Percentiles rank a stretch among this genome's conserved stretches.
phyloP scores from a whole-genome alignment of 2,888 invertebrate genomes.

The Mongoloraphidia duomilia region DNA sequence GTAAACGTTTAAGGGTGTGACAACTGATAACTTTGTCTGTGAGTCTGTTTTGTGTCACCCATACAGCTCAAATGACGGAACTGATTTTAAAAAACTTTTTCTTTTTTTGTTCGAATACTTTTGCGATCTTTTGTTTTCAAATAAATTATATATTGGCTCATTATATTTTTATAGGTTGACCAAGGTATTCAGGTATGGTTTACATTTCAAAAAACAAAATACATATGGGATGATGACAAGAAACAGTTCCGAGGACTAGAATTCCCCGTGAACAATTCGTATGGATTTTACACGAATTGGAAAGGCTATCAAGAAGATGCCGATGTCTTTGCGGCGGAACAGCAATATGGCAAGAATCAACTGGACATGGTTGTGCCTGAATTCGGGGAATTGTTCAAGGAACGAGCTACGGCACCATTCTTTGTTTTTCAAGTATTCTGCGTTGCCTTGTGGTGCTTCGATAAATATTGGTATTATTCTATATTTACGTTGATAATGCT shows the following conservation, averaged over 20 bases:
- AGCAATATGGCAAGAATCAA: conserved; percentile 79
- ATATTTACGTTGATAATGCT: conserved; percentile 93
- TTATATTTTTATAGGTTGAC: conserved; percentile 27
- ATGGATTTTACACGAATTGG: conserved; percentile 62
- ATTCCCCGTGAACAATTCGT: conserved; percentile 65
- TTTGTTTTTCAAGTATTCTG: conserved; percentile 99
- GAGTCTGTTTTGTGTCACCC: too few species aligned
- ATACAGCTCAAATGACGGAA: too few species aligned
- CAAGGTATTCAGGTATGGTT: conserved; percentile 61
- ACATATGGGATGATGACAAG: conserved; percentile 74
- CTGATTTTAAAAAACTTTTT: too few species aligned
- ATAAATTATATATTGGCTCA: neutral
- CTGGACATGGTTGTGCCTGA: conserved; percentile 86
- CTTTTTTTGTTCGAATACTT: too few species aligned
- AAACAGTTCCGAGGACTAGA: conserved; percentile 67
- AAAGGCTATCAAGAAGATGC: conserved; percentile 80
- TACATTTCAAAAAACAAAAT: conserved; percentile 95
- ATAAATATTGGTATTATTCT: conserved; percentile 97
- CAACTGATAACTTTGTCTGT: too few species aligned
- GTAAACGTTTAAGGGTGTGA: too few species aligned
- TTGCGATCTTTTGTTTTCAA: too few species aligned
- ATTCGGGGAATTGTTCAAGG: conserved; percentile 91
- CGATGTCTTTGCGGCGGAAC: conserved; percentile 58
- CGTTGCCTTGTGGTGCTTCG: conserved; percentile 95
- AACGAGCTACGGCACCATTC: conserved; percentile 97